These are phyloP conservation scores for Atopsyche davidsoni DNA, from an alignment of 1,140 invertebrate genomes.

Conservation along the genomic window DNA sequence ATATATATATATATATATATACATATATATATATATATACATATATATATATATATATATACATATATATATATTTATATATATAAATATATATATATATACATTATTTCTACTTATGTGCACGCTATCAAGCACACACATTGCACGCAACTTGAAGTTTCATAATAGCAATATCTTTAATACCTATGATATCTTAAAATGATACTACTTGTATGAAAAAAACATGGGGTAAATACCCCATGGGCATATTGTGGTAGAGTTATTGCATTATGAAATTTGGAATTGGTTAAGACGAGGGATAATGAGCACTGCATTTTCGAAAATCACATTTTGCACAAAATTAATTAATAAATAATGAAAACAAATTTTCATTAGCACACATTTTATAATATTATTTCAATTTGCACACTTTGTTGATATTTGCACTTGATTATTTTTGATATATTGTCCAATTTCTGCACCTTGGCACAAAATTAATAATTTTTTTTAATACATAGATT, in stretches of 20 bases:
- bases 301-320: slow-evolving; percentile 31
- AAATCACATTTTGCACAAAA: slow-evolving; percentile 17
- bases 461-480: background rate
- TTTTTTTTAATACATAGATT: background rate
- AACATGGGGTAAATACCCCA: too few relatives aligned
- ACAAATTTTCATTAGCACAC: background rate
- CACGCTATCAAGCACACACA: slow-evolving; percentile 26
- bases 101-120: slow-evolving; percentile 19
- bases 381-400: background rate
- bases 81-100: background rate
- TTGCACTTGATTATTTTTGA: slow-evolving; percentile 9
- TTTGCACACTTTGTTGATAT: background rate
- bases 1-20: too few relatives aligned
- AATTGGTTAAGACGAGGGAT: slow-evolving; percentile 10
- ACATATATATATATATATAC: too few relatives aligned
- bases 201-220: too few relatives aligned
- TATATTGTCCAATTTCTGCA: slow-evolving; percentile 2
- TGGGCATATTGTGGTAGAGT: background rate
- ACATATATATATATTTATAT: too few relatives aligned
- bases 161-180: background rate
- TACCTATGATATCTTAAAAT: too few relatives aligned
- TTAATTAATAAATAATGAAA: background rate
- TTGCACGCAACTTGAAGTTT: slow-evolving; percentile 17
- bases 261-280: slow-evolving; percentile 8
- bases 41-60: too few relatives aligned